phyloP scores from a whole-genome alignment of 2,888 invertebrate genomes.

The Campoplex capitator region DNA sequence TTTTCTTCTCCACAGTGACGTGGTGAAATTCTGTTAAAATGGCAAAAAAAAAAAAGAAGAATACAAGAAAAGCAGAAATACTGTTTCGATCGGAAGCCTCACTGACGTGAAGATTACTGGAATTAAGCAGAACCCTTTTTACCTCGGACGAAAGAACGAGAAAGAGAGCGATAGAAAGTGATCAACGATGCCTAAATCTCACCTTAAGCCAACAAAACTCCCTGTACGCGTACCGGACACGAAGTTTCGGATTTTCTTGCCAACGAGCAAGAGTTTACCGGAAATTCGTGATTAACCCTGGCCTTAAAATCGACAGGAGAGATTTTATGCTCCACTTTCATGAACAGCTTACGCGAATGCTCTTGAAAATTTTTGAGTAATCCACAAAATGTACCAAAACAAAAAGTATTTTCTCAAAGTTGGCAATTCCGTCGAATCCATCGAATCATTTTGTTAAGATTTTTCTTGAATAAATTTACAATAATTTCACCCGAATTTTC shows the following conservation, averaged over 20 bases:
- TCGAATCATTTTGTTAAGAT: not conserved
- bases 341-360: constrained; percentile 28
- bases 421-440: not conserved
- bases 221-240: constrained; percentile 33
- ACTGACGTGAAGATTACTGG: constrained; percentile 83
- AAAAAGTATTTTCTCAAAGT: not conserved
- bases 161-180: constrained; percentile 35
- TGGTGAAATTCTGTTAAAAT: constrained; percentile 26
- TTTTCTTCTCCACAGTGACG: not conserved
- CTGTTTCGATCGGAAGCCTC: constrained; percentile 78
- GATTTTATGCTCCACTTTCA: constrained; percentile 33
- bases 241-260: constrained; percentile 47
- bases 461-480: not conserved
- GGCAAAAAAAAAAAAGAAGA: constrained; percentile 7
- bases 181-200: constrained; percentile 58
- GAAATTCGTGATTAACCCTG: constrained; percentile 12
- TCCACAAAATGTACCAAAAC: not conserved
- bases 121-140: constrained; percentile 78
- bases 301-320: not conserved
- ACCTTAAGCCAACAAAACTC: constrained; percentile 56
- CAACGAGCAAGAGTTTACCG: not conserved
- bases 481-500: not conserved
- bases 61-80: not conserved
- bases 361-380: not conserved
- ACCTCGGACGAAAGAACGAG: not conserved